A percentile compares a stretch with the other conserved stretches of the same genome.
phyloP scores from a whole-genome alignment of 1,140 invertebrate species.

The Ips typographus region DNA sequence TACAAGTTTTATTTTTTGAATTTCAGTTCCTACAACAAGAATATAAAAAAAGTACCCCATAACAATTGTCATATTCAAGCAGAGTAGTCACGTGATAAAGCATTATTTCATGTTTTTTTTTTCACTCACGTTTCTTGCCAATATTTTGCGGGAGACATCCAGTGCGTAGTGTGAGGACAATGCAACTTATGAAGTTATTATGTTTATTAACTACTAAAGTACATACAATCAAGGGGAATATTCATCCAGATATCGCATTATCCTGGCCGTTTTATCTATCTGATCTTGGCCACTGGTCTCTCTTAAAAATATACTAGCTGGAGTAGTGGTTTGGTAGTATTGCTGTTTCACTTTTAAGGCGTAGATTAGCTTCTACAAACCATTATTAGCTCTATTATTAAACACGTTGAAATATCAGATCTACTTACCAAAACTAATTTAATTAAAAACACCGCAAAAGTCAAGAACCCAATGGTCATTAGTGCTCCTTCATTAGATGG shows the following conservation, averaged over 20 bases:
- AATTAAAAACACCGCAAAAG: slow-evolving; percentile 79
- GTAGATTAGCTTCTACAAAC: slow-evolving; percentile 55
- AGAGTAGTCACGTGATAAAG: too few relatives aligned
- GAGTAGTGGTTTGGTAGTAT: slow-evolving; percentile 32
- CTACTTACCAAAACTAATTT: slow-evolving; percentile 74
- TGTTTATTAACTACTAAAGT: too few relatives aligned
- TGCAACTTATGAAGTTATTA: too few relatives aligned
- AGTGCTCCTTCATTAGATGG: slow-evolving; percentile 77
- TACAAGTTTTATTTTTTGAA: too few relatives aligned
- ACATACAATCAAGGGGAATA: slow-evolving; percentile 12
- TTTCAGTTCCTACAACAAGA: too few relatives aligned
- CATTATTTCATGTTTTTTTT: too few relatives aligned
- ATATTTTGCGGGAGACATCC: too few relatives aligned
- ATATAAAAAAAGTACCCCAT: too few relatives aligned
- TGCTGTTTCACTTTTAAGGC: slow-evolving; percentile 53
- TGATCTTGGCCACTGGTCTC: slow-evolving; percentile 34
- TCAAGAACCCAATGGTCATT: slow-evolving; percentile 78
- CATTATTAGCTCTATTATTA: slow-evolving; percentile 1
- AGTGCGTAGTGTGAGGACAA: too few relatives aligned
- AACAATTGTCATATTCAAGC: too few relatives aligned
- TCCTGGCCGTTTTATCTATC: slow-evolving; percentile 31
- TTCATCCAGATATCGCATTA: slow-evolving; percentile 43
- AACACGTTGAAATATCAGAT: slow-evolving; percentile 6
- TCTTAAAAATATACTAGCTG: slow-evolving; percentile 38
- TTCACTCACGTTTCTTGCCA: too few relatives aligned